Evolutionary conservation across 2,888 invertebrate genomes (phyloP), one percentile per base, ranked within the genome.

Genomic region (Chrysolina haemoptera): DNA sequence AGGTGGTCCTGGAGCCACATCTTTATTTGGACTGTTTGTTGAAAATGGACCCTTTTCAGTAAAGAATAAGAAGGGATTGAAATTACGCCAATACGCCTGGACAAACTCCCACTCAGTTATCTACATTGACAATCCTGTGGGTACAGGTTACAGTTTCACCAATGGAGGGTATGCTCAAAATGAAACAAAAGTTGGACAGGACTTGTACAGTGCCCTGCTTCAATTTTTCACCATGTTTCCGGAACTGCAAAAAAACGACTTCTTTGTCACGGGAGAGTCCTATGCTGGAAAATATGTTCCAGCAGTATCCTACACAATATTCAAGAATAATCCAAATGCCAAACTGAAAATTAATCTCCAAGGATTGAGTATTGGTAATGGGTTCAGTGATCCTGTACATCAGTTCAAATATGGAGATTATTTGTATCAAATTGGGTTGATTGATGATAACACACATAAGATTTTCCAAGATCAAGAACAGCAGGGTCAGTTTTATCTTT

Each of bases 101-200:
- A 93, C 92, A 70, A 88, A 91, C 53, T 92, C 92, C 11, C 95
- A 95, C 86, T 93, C 94, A 80, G 88, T 98, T 55, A 91, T 98
- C 70, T 98, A 95, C 86, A 94, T 98, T 71, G 98, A 98, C 86
- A 98, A 96, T 87, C 98, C 98, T 0, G 98, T 96, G 0, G 81
- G 82, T 6, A 94, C 96, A 1, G 98, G 98, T 0, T 98, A 94
- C 85, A 97, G 97, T 88, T 97, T 96, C 83, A 96, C 97, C 0
- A 91, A 93, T 4, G 90, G 87, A 70, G 97, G 97, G 0, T 97
- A 94, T 87, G 94, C 94, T 11, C 91, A 89, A 6, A 93, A 95
- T 86, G 94, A 97, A 87, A 92, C 91, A 0, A 93, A 94, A 84
- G 95, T 98, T 0, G 97, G 94, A 0, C 90, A 91, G 66, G 93